phyloP scores from a whole-genome alignment of 2,797 vertebrate genomes.

The Serranus cabrilla region DNA sequence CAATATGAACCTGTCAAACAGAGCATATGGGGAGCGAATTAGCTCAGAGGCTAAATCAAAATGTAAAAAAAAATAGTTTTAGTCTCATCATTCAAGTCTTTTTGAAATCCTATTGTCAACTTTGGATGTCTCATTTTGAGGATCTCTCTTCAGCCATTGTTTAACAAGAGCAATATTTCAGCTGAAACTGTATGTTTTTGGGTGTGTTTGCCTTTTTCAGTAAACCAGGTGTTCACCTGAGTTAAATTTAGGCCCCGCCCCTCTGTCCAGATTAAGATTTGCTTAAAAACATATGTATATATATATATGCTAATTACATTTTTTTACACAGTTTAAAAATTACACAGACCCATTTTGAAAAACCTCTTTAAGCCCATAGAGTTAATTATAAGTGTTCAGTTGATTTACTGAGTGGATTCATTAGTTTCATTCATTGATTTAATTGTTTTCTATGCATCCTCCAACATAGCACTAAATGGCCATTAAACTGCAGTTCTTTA shows the following conservation, averaged over 20 bases:
- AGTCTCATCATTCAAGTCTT: conserved; percentile 4
- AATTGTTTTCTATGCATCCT: not conserved
- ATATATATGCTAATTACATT: too few species aligned
- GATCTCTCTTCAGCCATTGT: not conserved
- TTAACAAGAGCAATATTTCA: not conserved
- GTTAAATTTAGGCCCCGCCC: too few species aligned
- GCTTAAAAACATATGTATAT: too few species aligned
- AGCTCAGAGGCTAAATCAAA: conserved; percentile 1
- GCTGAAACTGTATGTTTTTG: not conserved
- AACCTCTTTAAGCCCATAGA: not conserved
- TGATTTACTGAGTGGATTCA: not conserved
- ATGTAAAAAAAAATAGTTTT: not conserved
- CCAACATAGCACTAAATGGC: not conserved
- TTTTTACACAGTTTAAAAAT: not conserved
- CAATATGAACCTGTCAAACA: not conserved
- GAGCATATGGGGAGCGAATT: not conserved
- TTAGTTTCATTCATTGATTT: not conserved
- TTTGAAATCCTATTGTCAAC: conserved; percentile 2
- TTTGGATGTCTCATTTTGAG: not conserved
- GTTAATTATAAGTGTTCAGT: not conserved
- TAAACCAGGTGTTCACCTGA: not conserved
- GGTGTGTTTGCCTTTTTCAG: not conserved
- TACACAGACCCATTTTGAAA: not conserved
- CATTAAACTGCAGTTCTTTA: not conserved
- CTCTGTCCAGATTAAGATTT: not conserved